Base-by-base conservation (phyloP, 2,888 invertebrate genomes). In the Dicyrtomina minuta region DNA sequence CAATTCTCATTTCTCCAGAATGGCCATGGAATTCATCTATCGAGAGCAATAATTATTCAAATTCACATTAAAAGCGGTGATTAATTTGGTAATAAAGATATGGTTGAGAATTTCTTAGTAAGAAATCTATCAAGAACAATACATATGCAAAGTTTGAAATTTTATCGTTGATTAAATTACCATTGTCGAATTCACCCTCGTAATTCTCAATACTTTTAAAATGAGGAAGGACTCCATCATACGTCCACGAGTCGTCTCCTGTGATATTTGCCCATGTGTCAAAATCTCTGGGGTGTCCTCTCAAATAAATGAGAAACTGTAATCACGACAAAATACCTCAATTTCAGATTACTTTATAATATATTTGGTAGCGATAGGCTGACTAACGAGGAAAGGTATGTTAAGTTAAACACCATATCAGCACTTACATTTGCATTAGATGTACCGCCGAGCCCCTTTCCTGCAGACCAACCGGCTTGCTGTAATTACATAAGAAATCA, bases 231-330 rank as follows among this genome's bases (percentile, higher is more conserved):
- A 71, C 44, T 1, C 61, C 49, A 24, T 71, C 59, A 44, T 68
- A 68, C 27, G 55, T 71, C 71, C 71, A 71, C 8, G 20, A 27
- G 2, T 49, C 65, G 58, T 71, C 66, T 13, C 60, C 71, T 26
- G 71, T 71, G n/a, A 71, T 55, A 60, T 71, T 68, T 1, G 71
- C 71, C 71, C 71, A 71, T 13, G 12, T 17, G 33, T 70, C 70
- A 51, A 62, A 70, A 44, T 70, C 70, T 27, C 17, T 60, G 3
- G 61, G 67, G 49, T 70, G 70, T n/a, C 70, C 70, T 26, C 70
- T 20, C 15, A 60, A 27, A 46, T 67, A 49, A 51, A 70, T 66
- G 15, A 70, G 41, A 27, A 66, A 59, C n/a, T n/a, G n/a, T n/a
- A n/a, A n/a, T n/a, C n/a, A n/a, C n/a, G n/a, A n/a, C n/a, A n/a